Evolutionary conservation across 2,888 invertebrate species (phyloP).

Genomic region (Nudaria mundana): DNA sequence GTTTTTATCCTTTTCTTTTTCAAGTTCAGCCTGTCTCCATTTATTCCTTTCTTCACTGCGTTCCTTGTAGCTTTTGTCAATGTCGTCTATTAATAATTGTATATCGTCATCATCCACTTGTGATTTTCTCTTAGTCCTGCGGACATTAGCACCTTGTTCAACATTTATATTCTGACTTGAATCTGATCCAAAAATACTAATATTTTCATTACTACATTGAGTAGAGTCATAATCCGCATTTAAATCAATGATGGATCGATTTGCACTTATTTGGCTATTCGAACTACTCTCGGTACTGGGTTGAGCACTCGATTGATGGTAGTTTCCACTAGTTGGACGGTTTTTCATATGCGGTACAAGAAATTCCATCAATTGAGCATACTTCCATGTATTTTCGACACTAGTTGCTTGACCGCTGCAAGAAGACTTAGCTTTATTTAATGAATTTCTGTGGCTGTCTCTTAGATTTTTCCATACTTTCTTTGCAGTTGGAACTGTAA

Average conservation of each 20-base stretch:
- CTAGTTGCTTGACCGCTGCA: neutral
- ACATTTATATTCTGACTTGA: conserved; percentile 8
- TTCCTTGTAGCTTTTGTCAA: no score
- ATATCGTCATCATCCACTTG: conserved; percentile 6
- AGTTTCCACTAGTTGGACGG: conserved; percentile 7
- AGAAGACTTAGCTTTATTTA: neutral
- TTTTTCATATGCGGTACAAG: conserved; percentile 6
- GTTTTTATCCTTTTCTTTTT: conserved; percentile 4
- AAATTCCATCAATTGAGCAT: conserved; percentile 3
- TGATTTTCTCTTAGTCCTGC: conserved; percentile 7
- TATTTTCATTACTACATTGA: conserved; percentile 5
- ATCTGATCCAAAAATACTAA: conserved; percentile 4
- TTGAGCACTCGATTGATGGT: conserved; percentile 4
- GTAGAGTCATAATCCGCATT: neutral
- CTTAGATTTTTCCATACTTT: conserved; percentile 21
- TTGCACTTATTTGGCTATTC: conserved; percentile 3
- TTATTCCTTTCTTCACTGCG: conserved; percentile 8
- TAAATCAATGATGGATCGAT: neutral
- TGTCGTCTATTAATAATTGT: conserved; percentile 4
- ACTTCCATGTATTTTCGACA: neutral
- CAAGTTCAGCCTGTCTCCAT: no score
- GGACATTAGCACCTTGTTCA: conserved; percentile 5
- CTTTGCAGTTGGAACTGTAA: conserved; percentile 23
- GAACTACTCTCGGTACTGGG: conserved; percentile 6
- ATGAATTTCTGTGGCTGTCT: conserved; percentile 16